Conservation (phyloP, 2,888 invertebrate genomes). For the Pseudolycoriella hygida region DNA sequence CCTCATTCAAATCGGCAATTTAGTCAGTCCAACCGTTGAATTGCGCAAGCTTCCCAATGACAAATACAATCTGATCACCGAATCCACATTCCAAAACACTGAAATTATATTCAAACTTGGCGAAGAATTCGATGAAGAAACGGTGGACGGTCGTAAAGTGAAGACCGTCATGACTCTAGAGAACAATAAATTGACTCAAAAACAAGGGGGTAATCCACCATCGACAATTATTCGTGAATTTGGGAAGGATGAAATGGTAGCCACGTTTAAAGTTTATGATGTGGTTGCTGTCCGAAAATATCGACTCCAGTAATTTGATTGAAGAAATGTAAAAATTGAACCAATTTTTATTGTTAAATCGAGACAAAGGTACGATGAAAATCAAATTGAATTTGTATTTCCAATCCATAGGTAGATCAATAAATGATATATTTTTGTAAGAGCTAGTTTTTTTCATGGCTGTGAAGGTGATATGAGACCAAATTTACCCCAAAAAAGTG, state of each 20-base stretch:
- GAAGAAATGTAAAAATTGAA: too few relatives aligned
- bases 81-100: conserved; percentile 77
- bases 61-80: conserved; percentile 56
- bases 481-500: too few relatives aligned
- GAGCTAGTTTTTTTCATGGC: too few relatives aligned
- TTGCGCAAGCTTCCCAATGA: conserved; percentile 55
- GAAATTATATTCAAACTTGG: conserved; percentile 68
- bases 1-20: conserved; percentile 72
- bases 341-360: too few relatives aligned
- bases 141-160: conserved; percentile 77
- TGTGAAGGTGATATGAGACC: too few relatives aligned
- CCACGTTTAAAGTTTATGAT: conserved; percentile 52
- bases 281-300: conserved; percentile 45
- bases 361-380: too few relatives aligned
- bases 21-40: conserved; percentile 69
- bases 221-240: conserved; percentile 60
- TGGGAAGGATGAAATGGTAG: conserved; percentile 52
- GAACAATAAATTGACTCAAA: conserved; percentile 63
- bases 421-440: too few relatives aligned
- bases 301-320: too few relatives aligned
- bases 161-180: conserved; percentile 43
- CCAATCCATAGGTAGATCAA: too few relatives aligned
- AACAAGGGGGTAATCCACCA: conserved; percentile 56
- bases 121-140: conserved; percentile 79
- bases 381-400: too few relatives aligned